Evolutionary conservation across 2,888 invertebrate genomes (phyloP).

Genomic region (Tenthredo livida): DNA sequence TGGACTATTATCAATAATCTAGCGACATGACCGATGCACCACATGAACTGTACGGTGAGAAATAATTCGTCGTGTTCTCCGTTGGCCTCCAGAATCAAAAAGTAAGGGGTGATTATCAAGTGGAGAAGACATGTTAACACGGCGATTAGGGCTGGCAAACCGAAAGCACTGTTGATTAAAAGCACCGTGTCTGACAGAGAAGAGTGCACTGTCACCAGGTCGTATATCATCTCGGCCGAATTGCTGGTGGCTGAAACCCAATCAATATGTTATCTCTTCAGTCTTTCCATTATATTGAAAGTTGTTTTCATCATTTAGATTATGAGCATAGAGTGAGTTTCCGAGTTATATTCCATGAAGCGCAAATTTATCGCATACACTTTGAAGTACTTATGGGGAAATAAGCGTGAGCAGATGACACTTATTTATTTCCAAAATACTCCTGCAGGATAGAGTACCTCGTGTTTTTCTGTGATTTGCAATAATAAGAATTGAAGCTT

Average conservation of each 20-base stretch:
- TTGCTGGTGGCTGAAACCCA: slow-evolving; percentile 53
- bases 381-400: neutral
- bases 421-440: too few relatives aligned
- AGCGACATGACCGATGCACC: slow-evolving; percentile 81
- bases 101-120: slow-evolving; percentile 83
- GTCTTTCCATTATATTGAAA: neutral
- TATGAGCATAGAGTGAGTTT: neutral
- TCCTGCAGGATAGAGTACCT: too few relatives aligned
- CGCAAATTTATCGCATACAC: neutral
- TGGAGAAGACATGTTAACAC: slow-evolving; percentile 82
- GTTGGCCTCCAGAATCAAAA: slow-evolving; percentile 81
- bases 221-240: slow-evolving; percentile 76
- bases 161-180: slow-evolving; percentile 80
- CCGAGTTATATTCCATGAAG: neutral
- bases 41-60: slow-evolving; percentile 80
- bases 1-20: slow-evolving; percentile 82
- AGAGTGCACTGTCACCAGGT: slow-evolving; percentile 80
- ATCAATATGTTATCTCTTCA: slow-evolving; percentile 55
- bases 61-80: slow-evolving; percentile 79
- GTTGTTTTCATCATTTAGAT: neutral
- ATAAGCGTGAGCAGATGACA: neutral
- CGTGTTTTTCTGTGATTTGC: too few relatives aligned
- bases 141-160: slow-evolving; percentile 80
- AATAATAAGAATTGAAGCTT: too few relatives aligned
- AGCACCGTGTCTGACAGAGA: slow-evolving; percentile 80